phyloP scores from a whole-genome alignment of 2,797 vertebrate species.

The Glossophaga mutica region DNA sequence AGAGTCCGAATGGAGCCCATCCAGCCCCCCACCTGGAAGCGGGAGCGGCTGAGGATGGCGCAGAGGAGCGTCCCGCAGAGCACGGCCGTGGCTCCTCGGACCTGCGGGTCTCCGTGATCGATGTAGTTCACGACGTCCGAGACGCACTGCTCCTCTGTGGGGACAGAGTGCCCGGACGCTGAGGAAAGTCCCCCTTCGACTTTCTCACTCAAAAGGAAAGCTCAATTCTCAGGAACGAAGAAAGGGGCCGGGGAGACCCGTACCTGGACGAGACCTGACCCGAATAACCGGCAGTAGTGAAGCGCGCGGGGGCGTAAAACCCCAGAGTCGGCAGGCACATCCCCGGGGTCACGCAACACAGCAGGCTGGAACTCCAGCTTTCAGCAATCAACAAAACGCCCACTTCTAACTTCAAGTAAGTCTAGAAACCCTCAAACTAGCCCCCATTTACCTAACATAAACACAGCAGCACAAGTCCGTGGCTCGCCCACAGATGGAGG shows the following conservation, averaged over 20 bases:
- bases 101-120: slow-evolving; percentile 95
- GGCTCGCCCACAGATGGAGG: background rate
- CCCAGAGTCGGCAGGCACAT: background rate
- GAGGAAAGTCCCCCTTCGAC: background rate
- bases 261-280: background rate
- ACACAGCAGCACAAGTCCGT: background rate
- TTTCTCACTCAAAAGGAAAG: background rate
- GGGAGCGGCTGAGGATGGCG: slow-evolving; percentile 91
- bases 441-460: background rate
- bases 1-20: slow-evolving; percentile 85
- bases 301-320: background rate
- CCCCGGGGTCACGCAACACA: background rate
- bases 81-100: slow-evolving; percentile 94
- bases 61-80: slow-evolving; percentile 92
- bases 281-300: background rate
- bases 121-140: slow-evolving; percentile 92
- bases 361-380: background rate
- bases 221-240: background rate
- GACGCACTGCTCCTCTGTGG: slow-evolving; percentile 92
- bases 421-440: background rate
- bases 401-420: background rate
- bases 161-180: slow-evolving; percentile 63
- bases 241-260: background rate
- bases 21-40: slow-evolving; percentile 92
- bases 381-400: background rate